A percentile compares a stretch with the other conserved stretches of the same genome.
phyloP scores from a whole-genome alignment of 2,113 vertebrate species.

The Coreoperca whiteheadi region DNA sequence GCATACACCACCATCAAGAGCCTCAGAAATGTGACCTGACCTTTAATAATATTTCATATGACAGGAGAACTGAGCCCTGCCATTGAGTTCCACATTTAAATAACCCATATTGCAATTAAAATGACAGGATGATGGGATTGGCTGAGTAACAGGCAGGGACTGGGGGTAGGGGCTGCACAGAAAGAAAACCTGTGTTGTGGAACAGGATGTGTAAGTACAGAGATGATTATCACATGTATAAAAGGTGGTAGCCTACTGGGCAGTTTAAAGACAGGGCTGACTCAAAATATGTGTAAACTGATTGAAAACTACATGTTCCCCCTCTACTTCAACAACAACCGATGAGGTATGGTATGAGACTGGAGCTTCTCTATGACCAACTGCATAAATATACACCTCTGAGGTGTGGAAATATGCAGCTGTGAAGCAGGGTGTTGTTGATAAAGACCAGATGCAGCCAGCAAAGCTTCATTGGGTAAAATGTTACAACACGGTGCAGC shows the following conservation, averaged over 20 bases:
- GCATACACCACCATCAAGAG: background rate
- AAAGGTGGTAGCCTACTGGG: background rate
- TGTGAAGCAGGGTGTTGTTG: constrained; percentile 12
- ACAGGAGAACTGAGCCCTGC: constrained; percentile 11
- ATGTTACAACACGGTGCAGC: background rate
- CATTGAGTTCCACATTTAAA: constrained; percentile 22
- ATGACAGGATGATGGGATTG: background rate
- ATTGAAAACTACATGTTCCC: background rate
- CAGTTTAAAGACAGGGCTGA: background rate
- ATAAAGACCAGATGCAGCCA: constrained; percentile 15
- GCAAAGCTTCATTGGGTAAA: constrained; percentile 3
- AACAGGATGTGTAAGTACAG: constrained; percentile 5
- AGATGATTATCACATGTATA: background rate
- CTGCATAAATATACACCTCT: constrained; percentile 15
- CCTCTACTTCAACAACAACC: background rate
- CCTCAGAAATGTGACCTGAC: background rate
- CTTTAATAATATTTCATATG: background rate
- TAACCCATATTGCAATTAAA: constrained; percentile 58
- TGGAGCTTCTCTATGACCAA: background rate
- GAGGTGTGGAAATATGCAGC: constrained; percentile 1
- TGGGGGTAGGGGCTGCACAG: background rate
- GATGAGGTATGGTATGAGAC: background rate
- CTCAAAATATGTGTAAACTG: background rate
- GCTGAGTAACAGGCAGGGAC: background rate
- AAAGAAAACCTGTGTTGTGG: background rate